Evolutionary conservation across 2,888 invertebrate species (phyloP), one percentile per base, ranked within the genome.

Genomic region (Dorcus hopei): DNA sequence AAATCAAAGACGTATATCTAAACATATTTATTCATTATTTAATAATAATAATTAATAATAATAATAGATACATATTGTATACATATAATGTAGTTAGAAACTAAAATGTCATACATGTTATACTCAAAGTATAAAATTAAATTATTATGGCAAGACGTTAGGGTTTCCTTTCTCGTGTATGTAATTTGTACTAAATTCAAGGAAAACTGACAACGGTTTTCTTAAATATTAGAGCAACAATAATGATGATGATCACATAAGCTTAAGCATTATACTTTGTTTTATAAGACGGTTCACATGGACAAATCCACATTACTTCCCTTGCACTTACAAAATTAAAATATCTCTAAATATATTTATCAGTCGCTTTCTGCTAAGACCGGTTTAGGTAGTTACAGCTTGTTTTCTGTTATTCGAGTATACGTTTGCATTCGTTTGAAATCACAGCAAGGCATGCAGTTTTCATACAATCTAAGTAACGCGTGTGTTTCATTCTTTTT

Each of bases 121-220:
- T 19, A 38, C 38, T 54, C 45, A 52, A 52, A 43, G 42, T 38
- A 51, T 38, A 54, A 54, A 38, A 58, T 42, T 45, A 52, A 54
- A 54, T 51, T 48, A 54, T 49, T 42, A 51, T 59, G 55, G 55
- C 54, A 54, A 54, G 54, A 54, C 54, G 38, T 38, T 19, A 47
- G 26, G 38, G 48, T 52, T 54, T 55, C 33, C 52, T 43, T 47
- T 48, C 38, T 38, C 7, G 26, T 33, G 26, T 33, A 33, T 26
- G n/a, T 48, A 41, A 52, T 59, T 59, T 59, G 59, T 59, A 59
- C 59, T 59, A 52, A 54, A 59, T 55, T 23, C 55, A 53, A 55
- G 59, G 55, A 52, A 50, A 54, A 58, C 52, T 55, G 52, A 54
- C 41, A 50, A 51, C 54, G 54, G 40, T 53, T 56, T 49, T 53